phyloP scores from a whole-genome alignment of 2,797 vertebrate genomes.

The Esox masquinongy region DNA sequence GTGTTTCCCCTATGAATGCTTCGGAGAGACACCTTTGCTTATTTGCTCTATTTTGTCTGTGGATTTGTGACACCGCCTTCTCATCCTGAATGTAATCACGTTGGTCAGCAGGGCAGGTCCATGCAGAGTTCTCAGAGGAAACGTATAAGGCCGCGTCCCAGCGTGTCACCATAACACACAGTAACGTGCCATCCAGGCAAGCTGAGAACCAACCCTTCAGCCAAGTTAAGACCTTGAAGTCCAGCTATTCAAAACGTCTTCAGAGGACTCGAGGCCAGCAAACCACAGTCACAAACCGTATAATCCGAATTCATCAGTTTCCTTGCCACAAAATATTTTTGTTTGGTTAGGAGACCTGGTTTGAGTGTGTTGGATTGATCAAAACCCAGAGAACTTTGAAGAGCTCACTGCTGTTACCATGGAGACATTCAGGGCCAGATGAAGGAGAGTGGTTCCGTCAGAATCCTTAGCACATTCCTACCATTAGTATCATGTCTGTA shows the following conservation, averaged over 20 bases:
- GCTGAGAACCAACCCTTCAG: background rate
- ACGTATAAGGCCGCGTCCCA: too few relatives aligned
- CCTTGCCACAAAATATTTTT: too few relatives aligned
- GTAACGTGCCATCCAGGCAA: background rate
- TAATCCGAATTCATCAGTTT: too few relatives aligned
- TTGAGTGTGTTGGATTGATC: background rate
- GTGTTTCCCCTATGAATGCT: background rate
- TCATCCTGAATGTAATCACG: too few relatives aligned
- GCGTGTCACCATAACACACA: background rate
- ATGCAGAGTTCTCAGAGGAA: too few relatives aligned
- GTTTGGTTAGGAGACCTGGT: background rate
- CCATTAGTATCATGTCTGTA: background rate
- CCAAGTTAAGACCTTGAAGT: background rate
- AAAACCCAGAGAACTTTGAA: background rate
- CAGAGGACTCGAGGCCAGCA: too few relatives aligned
- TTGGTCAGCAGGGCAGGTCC: too few relatives aligned
- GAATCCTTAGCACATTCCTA: background rate
- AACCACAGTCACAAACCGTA: too few relatives aligned
- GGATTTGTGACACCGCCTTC: too few relatives aligned
- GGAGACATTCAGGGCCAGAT: background rate
- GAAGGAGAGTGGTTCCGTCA: background rate
- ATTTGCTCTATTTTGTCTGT: too few relatives aligned
- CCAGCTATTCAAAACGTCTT: background rate
- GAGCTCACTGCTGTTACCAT: conserved; percentile 1
- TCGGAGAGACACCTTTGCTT: background rate